Evolutionary conservation across 1,140 invertebrate species (phyloP).

Genomic region (Lordiphosa clarofinis): DNA sequence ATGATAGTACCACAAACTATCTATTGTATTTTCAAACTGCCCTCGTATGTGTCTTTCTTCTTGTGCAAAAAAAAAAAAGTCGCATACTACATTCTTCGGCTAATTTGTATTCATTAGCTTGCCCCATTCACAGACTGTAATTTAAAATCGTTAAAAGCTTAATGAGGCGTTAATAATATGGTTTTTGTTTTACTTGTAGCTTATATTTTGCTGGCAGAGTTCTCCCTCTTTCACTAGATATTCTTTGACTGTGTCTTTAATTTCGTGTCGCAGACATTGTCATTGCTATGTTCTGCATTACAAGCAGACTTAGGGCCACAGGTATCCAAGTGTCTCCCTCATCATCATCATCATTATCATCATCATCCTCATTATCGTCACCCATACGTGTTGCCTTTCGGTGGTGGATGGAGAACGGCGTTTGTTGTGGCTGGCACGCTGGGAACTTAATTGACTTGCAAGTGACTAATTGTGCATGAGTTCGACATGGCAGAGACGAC

Average conservation of each 20-base stretch:
- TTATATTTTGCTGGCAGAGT: not conserved
- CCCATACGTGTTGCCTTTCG: conserved; percentile 29
- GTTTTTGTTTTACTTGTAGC: conserved; percentile 70
- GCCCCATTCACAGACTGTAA: conserved; percentile 62
- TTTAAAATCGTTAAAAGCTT: conserved; percentile 78
- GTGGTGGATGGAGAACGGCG: conserved; percentile 20
- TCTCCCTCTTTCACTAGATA: not conserved
- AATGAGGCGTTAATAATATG: conserved; percentile 78
- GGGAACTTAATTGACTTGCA: conserved; percentile 74
- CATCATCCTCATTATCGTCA: conserved; percentile 2
- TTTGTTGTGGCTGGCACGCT: conserved; percentile 63
- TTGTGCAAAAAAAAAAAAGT: too few relatives aligned
- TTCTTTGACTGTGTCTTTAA: conserved; percentile 41
- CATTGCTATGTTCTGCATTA: conserved; percentile 66
- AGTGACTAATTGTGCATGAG: conserved; percentile 77
- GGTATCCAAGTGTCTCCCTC: conserved; percentile 49
- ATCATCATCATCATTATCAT: conserved; percentile 17
- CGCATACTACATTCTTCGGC: conserved; percentile 40
- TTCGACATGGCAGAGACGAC: conserved; percentile 48
- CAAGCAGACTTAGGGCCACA: conserved; percentile 37
- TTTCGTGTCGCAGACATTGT: conserved; percentile 56
- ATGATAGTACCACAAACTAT: too few relatives aligned
- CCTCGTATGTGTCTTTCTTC: too few relatives aligned
- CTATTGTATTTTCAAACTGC: too few relatives aligned
- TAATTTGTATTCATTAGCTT: conserved; percentile 76